phyloP scores from a whole-genome alignment of 2,113 vertebrate genomes.

The Pionites leucogaster region DNA sequence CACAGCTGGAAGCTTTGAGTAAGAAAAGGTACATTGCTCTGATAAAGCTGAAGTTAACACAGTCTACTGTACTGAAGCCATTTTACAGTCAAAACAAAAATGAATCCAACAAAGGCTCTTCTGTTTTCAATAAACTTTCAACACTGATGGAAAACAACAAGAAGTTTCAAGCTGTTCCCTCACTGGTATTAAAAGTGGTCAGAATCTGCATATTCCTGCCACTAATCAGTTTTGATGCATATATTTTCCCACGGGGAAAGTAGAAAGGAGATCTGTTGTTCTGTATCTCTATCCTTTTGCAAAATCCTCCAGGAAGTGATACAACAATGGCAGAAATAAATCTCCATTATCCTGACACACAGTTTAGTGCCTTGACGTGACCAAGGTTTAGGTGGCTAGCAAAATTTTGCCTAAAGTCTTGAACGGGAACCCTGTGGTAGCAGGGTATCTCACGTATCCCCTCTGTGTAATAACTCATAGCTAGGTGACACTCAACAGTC shows the following conservation, averaged over 20 bases:
- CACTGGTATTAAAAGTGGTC: not conserved
- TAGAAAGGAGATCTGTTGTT: not conserved
- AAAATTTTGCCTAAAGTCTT: not conserved
- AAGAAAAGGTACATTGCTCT: not conserved
- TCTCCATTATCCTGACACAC: not conserved
- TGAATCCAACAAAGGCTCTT: not conserved
- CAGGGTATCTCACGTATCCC: not conserved
- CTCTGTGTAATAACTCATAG: fast-evolving
- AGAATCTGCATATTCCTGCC: not conserved
- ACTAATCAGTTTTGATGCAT: not conserved
- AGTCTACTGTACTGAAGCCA: not conserved
- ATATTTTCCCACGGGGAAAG: not conserved
- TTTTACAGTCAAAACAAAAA: not conserved
- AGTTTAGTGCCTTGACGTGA: not conserved
- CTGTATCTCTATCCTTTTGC: not conserved
- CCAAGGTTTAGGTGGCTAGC: not conserved
- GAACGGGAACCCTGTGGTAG: fast-evolving
- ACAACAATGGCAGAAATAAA: not conserved
- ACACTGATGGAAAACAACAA: not conserved
- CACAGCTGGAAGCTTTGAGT: not conserved
- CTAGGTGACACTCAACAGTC: not conserved
- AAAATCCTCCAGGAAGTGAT: not conserved
- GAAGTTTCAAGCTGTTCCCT: not conserved
- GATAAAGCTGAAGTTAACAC: not conserved
- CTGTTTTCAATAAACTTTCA: not conserved